Conservation (phyloP, 2,113 vertebrate species). For the Protobothrops mucrosquamatus region DNA sequence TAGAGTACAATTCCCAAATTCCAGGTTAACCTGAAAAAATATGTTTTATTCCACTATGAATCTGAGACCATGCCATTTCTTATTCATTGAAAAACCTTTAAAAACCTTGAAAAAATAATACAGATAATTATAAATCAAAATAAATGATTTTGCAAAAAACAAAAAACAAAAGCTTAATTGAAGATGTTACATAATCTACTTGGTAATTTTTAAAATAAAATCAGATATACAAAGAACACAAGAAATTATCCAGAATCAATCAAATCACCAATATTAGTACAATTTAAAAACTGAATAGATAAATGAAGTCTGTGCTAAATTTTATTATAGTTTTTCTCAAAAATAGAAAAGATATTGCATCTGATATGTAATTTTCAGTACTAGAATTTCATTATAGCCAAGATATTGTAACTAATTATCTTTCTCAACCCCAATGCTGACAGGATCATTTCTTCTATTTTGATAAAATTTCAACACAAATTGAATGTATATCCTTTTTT, state of each 20-base stretch:
- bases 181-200: not conserved
- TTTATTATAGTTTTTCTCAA: constrained; percentile 17
- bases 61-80: not conserved
- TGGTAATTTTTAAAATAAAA: not conserved
- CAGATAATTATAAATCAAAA: too few relatives aligned
- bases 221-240: not conserved
- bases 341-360: not conserved
- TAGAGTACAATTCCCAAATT: not conserved
- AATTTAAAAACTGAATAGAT: not conserved
- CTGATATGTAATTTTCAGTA: constrained; percentile 11
- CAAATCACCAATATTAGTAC: not conserved
- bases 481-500: not conserved
- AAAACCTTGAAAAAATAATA: not conserved
- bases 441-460: constrained; percentile 1
- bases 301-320: not conserved
- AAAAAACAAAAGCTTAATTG: not conserved
- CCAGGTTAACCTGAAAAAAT: not conserved
- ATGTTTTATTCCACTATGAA: not conserved
- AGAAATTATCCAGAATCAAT: not conserved
- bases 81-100: not conserved
- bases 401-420: too few relatives aligned
- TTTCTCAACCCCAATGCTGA: not conserved
- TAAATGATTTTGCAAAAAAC: too few relatives aligned
- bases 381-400: too few relatives aligned
- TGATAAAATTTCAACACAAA: not conserved